phyloP scores from a whole-genome alignment of 2,113 vertebrate genomes.

The Thermophis baileyi region DNA sequence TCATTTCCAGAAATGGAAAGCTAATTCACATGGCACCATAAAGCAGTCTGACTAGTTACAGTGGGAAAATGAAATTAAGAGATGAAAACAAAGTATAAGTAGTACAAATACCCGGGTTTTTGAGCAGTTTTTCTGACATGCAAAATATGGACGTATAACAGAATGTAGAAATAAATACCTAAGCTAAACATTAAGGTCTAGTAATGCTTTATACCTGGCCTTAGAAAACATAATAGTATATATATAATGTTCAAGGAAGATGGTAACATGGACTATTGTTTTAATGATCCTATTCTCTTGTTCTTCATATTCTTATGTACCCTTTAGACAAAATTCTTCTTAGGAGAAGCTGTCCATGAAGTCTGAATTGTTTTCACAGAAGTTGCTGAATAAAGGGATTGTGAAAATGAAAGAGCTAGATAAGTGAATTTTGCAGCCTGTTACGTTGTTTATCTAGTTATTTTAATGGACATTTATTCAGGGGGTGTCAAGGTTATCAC shows the following conservation, averaged over 20 bases:
- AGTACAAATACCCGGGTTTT: neutral
- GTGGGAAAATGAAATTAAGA: neutral
- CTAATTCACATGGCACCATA: neutral
- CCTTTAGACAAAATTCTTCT: neutral
- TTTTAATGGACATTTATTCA: neutral
- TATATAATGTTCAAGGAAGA: neutral
- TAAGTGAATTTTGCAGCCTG: neutral
- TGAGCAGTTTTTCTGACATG: neutral
- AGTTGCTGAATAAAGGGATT: neutral
- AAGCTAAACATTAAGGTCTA: no score
- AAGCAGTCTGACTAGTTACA: neutral
- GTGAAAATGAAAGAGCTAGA: neutral
- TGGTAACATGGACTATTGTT: neutral
- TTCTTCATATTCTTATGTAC: neutral
- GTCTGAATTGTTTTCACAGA: neutral
- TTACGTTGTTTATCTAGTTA: constrained; percentile 7
- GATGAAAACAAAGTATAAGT: neutral
- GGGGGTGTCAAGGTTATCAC: neutral
- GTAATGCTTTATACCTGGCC: neutral
- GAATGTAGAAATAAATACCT: neutral
- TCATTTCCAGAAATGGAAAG: neutral
- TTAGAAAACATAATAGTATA: neutral
- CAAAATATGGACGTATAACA: neutral
- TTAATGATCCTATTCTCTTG: neutral
- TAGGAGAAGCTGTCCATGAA: neutral